Evolutionary conservation across 2,888 invertebrate species (phyloP).

Genomic region (Perizoma affinitatum): DNA sequence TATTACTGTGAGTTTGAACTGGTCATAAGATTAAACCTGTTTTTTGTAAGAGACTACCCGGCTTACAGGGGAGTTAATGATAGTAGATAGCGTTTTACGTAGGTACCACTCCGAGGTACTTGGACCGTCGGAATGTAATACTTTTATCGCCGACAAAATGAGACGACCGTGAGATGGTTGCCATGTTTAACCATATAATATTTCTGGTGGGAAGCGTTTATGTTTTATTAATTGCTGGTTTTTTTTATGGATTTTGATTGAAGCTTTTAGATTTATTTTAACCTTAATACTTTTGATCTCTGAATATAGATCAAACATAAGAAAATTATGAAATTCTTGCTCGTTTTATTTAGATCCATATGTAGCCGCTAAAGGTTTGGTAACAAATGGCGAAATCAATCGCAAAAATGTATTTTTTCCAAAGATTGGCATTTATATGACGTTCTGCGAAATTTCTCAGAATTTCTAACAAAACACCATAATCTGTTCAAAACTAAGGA

Average conservation of each 20-base stretch:
- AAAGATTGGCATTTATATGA: background rate
- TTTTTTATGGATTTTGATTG: conserved; percentile 44
- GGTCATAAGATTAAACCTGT: conserved; percentile 55
- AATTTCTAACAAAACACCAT: background rate
- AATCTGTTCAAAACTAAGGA: conserved; percentile 1
- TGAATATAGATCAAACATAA: conserved; percentile 32
- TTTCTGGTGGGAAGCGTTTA: conserved; percentile 47
- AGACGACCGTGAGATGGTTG: conserved; percentile 21
- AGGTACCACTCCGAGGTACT: conserved; percentile 9
- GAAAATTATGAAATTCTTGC: conserved; percentile 25
- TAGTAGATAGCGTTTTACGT: conserved; percentile 43
- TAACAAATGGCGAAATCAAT: too few species aligned
- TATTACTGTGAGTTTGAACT: conserved; percentile 28
- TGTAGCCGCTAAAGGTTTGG: background rate
- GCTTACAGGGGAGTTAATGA: conserved; percentile 62
- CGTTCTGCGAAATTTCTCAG: background rate
- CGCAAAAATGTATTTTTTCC: background rate
- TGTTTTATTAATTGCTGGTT: conserved; percentile 45
- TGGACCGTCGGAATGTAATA: conserved; percentile 18
- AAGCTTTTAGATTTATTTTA: conserved; percentile 40
- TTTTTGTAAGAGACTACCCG: conserved; percentile 64
- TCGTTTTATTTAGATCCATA: conserved; percentile 19
- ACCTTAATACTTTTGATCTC: conserved; percentile 32
- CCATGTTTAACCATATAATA: conserved; percentile 41
- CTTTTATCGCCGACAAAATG: conserved; percentile 26